Evolutionary conservation across 2,888 invertebrate species (phyloP), one percentile per base, ranked within the genome.

Genomic region (Chaitophorus viminalis): DNA sequence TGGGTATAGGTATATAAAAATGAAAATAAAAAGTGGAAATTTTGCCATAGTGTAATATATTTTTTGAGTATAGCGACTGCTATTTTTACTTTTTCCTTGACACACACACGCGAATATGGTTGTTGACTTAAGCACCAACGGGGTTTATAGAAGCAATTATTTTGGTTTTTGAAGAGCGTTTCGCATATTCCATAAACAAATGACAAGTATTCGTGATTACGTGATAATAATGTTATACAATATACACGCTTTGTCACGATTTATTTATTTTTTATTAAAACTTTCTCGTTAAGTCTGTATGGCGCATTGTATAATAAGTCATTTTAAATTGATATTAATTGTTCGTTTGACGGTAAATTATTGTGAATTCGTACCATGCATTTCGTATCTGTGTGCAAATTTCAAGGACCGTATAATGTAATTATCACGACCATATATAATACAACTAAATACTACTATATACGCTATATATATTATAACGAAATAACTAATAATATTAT

Each of bases 141-240:
- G 33, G 52, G 31, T 33, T 33, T 33, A 17, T 33, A 17, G 8
- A 33, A 72, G 70, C 33, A 70, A 82, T 70, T 82, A 52, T 72
- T 72, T 82, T 72, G 70, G 29, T 81, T 31, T 82, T 33, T 52
- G 31, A 52, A 70, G 52, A 82, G 82, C 2, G 33, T 9, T 70
- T 25, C 46, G 46, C 6, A 31, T 18, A 31, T 82, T 25, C 5
- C 31, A 70, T 31, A 70, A 70, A 31, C 52, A 70, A 52, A 82
- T 79, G 18, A 82, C 46, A 29, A 33, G 82, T 52, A 6, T 39
- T 52, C 31, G 33, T 1, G 9, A 52, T 72, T 25, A 21, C 17
- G 3, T 14, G 36, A 0, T 2, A 8, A 18, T 9, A 14, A 2
- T 46, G 14, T 25, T 21, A 60, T 46, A 70, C 0, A 36, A 6